Percentiles rank a stretch among this genome's conserved stretches.
Conservation (phyloP, 2,113 vertebrate species). For the Tetrax tetrax region DNA sequence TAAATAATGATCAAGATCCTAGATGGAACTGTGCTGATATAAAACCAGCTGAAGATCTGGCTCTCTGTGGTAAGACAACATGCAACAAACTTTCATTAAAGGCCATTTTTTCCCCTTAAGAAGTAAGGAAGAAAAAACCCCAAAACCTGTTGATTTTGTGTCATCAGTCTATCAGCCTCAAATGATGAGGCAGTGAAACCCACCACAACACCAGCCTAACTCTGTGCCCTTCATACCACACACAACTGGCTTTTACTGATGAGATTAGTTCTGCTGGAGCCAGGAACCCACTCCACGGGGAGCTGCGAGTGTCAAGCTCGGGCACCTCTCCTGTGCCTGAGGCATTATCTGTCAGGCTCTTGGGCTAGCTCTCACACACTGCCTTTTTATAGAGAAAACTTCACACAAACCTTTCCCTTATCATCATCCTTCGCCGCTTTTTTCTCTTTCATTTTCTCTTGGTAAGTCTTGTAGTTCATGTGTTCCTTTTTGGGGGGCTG, state of each 20-base stretch:
- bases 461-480: conserved; percentile 88
- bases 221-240: background rate
- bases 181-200: background rate
- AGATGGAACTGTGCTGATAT: conserved; percentile 30
- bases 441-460: conserved; percentile 85
- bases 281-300: background rate
- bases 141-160: background rate
- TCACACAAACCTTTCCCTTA: conserved; percentile 75
- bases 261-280: background rate
- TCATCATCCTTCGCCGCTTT: conserved; percentile 75
- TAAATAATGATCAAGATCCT: conserved; percentile 5
- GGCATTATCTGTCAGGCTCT: background rate
- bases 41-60: background rate
- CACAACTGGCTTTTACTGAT: background rate
- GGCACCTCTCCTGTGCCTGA: background rate
- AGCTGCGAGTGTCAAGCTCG: background rate
- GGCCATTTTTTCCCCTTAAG: background rate
- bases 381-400: background rate
- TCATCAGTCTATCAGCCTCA: background rate
- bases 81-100: background rate
- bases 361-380: background rate
- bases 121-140: background rate
- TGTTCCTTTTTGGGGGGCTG: conserved; percentile 89
- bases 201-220: background rate
- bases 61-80: background rate